Conservation (phyloP, 2,113 vertebrate species). For the Ctenomys sociabilis region DNA sequence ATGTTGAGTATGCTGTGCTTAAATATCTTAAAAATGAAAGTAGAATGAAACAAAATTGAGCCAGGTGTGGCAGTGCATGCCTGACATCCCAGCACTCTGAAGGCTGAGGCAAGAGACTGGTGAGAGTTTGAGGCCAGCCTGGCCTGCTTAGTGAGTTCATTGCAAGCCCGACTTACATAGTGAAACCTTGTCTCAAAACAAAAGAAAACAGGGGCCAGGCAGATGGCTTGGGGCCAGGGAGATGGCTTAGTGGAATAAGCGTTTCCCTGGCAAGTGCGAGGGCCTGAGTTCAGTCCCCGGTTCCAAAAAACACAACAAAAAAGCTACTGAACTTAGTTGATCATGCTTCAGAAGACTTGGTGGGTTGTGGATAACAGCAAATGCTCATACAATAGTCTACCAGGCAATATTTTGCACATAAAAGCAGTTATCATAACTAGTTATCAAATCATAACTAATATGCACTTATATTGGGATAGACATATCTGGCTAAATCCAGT, state of each 20-base stretch:
- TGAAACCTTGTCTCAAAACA: not conserved
- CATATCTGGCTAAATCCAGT: not conserved
- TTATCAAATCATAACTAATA: not conserved
- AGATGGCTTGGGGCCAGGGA: too few relatives aligned
- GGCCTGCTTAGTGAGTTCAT: not conserved
- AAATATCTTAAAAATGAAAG: conserved; percentile 8
- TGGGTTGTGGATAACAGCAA: not conserved
- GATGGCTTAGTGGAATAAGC: too few relatives aligned
- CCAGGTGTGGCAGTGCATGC: not conserved
- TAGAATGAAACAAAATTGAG: not conserved
- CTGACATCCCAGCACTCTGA: not conserved
- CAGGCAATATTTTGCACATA: not conserved
- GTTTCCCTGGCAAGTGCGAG: too few relatives aligned
- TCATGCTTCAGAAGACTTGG: not conserved
- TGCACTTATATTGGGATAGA: not conserved
- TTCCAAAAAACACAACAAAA: too few relatives aligned
- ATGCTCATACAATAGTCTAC: conserved; percentile 26
- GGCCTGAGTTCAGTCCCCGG: too few relatives aligned
- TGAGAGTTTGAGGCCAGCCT: not conserved
- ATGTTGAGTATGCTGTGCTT: not conserved
- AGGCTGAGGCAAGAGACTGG: not conserved
- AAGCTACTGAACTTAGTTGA: not conserved
- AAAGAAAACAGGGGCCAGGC: too few relatives aligned
- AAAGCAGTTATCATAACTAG: not conserved
- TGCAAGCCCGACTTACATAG: not conserved